These are phyloP conservation scores for Cephonodes hylas DNA, from an alignment of 2,888 invertebrate species.

Conservation along the genomic window DNA sequence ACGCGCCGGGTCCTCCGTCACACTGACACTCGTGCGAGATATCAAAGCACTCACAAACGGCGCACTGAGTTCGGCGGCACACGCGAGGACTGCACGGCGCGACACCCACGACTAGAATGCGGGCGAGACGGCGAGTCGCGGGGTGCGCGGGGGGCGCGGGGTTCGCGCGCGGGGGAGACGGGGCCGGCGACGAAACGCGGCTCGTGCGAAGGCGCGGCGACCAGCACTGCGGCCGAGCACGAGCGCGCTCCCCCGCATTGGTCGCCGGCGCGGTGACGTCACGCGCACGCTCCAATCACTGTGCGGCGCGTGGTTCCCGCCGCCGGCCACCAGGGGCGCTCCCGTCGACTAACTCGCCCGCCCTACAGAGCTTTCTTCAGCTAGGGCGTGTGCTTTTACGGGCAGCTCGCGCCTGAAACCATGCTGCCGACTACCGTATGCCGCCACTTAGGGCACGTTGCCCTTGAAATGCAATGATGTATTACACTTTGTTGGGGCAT, in stretches of 20 bases:
- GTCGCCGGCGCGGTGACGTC: slow-evolving; percentile 68
- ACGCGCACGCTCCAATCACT: slow-evolving; percentile 60
- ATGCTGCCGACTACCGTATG: slow-evolving; percentile 41
- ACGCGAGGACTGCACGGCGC: slow-evolving; percentile 79
- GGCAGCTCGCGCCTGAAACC: slow-evolving; percentile 59
- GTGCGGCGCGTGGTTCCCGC: slow-evolving; percentile 43
- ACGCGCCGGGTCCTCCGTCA: slow-evolving; percentile 68
- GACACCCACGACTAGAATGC: slow-evolving; percentile 81
- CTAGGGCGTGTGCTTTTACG: slow-evolving; percentile 75
- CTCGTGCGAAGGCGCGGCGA: slow-evolving; percentile 77
- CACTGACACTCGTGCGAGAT: slow-evolving; percentile 78
- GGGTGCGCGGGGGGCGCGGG: slow-evolving; percentile 62
- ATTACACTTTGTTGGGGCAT: background rate
- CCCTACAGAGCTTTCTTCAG: slow-evolving; percentile 76
- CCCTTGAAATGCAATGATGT: background rate
- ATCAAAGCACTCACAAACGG: slow-evolving; percentile 77
- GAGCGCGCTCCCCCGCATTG: slow-evolving; percentile 67
- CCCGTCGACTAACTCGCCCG: slow-evolving; percentile 67
- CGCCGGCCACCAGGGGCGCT: slow-evolving; percentile 60
- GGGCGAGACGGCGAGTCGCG: slow-evolving; percentile 67
- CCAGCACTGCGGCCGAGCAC: slow-evolving; percentile 75
- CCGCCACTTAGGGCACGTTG: slow-evolving; percentile 30
- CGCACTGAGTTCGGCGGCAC: slow-evolving; percentile 77
- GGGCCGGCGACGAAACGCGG: slow-evolving; percentile 68
- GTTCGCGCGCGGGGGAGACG: slow-evolving; percentile 69